Conservation (phyloP, 2,113 vertebrate genomes). For the Fregetta grallaria region DNA sequence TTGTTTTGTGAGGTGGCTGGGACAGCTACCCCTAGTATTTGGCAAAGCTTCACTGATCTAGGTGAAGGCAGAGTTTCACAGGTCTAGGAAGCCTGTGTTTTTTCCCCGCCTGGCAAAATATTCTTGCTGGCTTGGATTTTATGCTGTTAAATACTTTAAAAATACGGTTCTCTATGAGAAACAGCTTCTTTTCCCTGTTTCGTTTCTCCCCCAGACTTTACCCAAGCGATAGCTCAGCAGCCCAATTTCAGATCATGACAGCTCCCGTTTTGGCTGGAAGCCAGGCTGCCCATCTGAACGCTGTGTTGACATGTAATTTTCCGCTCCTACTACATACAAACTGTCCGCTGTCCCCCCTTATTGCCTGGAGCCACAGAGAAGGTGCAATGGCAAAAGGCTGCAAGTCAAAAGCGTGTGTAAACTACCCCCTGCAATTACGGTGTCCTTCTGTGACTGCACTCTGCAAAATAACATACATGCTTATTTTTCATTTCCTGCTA, state of each 20-base stretch:
- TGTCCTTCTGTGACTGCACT: background rate
- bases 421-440: rapidly evolving
- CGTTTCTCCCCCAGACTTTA: background rate
- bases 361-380: background rate
- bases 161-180: background rate
- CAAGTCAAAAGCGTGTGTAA: background rate
- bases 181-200: background rate
- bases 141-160: background rate
- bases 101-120: background rate
- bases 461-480: background rate
- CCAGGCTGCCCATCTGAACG: background rate
- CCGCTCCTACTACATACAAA: background rate
- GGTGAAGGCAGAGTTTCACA: background rate
- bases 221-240: background rate
- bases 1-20: background rate
- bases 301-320: background rate
- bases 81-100: background rate
- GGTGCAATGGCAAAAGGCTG: background rate
- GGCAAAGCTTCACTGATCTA: background rate
- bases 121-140: background rate
- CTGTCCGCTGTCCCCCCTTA: background rate
- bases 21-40: background rate
- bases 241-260: background rate
- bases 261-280: background rate
- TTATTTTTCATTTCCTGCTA: background rate